Evolutionary conservation across 2,888 invertebrate genomes (phyloP).

Genomic region (Vanessa cardui): DNA sequence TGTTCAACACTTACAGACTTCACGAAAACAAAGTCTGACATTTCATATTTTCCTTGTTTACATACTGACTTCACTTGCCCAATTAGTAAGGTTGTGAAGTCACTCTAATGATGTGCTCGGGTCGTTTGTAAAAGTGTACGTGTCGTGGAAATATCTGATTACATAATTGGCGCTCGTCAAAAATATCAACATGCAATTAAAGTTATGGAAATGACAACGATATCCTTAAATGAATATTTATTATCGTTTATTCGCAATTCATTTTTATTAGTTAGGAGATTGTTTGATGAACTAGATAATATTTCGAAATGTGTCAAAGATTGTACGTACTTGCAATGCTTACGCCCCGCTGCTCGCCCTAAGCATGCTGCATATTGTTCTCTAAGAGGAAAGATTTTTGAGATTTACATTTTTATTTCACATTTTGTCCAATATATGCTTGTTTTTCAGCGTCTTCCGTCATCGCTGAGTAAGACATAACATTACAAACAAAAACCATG

Average conservation of each 20-base stretch:
- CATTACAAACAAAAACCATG: no score
- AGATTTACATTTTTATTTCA: no score
- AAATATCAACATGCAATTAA: not conserved
- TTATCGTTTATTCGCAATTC: not conserved
- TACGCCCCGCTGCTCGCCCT: no score
- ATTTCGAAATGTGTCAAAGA: no score
- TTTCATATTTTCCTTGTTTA: not conserved
- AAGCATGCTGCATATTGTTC: no score
- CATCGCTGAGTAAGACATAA: no score
- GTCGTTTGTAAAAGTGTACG: constrained; percentile 9
- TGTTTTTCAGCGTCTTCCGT: no score
- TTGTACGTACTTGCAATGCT: no score
- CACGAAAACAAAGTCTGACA: not conserved
- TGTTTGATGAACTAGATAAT: no score
- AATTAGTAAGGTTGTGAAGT: constrained; percentile 11
- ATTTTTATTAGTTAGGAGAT: no score
- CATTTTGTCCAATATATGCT: no score
- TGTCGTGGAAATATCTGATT: constrained; percentile 9
- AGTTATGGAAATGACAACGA: not conserved
- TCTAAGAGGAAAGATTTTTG: no score
- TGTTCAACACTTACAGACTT: not conserved
- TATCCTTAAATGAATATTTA: not conserved
- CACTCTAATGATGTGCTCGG: constrained; percentile 15
- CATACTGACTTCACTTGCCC: constrained; percentile 8
- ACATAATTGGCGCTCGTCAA: not conserved